A percentile compares a stretch with the other conserved stretches of the same genome.
Conservation (phyloP, 2,113 vertebrate genomes). For the Zosterops hypoxanthus region DNA sequence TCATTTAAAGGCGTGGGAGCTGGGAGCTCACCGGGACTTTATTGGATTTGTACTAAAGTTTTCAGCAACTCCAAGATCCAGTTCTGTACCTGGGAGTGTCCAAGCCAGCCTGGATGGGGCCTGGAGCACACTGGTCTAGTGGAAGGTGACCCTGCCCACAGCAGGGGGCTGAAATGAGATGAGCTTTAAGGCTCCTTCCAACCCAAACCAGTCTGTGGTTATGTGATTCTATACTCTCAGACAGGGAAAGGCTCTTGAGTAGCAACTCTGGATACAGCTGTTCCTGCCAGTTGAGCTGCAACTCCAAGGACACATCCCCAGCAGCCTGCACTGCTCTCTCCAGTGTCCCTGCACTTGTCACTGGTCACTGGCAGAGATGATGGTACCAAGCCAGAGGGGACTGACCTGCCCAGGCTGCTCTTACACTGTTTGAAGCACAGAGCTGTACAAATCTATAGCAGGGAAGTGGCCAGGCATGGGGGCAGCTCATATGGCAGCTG, state of each 20-base stretch:
- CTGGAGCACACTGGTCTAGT: background rate
- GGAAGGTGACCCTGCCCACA: background rate
- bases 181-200: background rate
- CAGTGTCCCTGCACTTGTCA: background rate
- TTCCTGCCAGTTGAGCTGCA: background rate
- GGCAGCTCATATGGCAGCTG: background rate
- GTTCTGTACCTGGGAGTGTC: background rate
- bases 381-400: background rate
- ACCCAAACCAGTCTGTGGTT: background rate
- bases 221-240: background rate
- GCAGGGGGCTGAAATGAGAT: background rate
- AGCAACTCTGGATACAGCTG: background rate
- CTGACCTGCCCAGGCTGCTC: background rate
- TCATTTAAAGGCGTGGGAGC: background rate
- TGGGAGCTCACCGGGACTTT: accelerated
- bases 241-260: accelerated
- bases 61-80: background rate
- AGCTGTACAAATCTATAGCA: background rate
- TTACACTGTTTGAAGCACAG: accelerated
- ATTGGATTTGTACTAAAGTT: background rate
- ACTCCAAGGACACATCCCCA: background rate
- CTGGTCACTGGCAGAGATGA: background rate
- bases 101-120: background rate
- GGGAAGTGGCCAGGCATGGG: accelerated
- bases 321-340: background rate